Percentiles rank a stretch among this genome's conserved stretches.
Conservation (phyloP, 1,140 invertebrate species). For the Formica selysi region DNA sequence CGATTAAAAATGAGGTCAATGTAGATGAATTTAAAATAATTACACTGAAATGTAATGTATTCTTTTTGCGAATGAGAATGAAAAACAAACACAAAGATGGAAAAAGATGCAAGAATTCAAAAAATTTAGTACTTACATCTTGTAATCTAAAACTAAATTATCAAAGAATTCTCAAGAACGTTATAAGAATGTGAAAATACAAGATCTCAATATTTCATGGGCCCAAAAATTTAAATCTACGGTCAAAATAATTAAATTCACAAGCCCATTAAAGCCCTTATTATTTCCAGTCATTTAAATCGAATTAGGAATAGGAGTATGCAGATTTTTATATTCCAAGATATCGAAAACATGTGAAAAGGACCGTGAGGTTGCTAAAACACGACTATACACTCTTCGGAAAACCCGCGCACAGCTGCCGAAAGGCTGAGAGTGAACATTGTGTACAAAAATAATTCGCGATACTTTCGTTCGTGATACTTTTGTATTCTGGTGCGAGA, state of each 20-base stretch:
- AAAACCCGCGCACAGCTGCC: background rate
- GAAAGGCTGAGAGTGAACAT: background rate
- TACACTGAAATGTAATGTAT: background rate
- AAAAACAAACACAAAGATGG: background rate
- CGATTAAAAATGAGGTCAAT: background rate
- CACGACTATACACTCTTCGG: background rate
- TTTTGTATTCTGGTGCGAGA: slow-evolving; percentile 20
- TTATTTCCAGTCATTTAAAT: background rate
- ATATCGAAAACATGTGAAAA: background rate
- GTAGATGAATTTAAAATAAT: background rate
- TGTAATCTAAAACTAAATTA: background rate
- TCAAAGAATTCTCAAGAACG: background rate
- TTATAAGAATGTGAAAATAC: background rate
- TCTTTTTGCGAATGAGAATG: background rate
- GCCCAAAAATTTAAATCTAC: background rate
- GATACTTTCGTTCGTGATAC: slow-evolving; percentile 32
- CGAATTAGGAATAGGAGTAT: background rate
- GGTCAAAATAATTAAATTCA: background rate
- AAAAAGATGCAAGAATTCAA: background rate
- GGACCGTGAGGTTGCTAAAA: background rate
- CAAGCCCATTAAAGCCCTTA: background rate
- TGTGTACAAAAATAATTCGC: slow-evolving; percentile 43
- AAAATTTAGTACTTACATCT: background rate
- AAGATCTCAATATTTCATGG: background rate
- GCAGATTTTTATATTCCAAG: background rate